A percentile compares a stretch with the other conserved stretches of the same genome.
phyloP scores from a whole-genome alignment of 1,140 invertebrate genomes.

The Cotesia glomerata region DNA sequence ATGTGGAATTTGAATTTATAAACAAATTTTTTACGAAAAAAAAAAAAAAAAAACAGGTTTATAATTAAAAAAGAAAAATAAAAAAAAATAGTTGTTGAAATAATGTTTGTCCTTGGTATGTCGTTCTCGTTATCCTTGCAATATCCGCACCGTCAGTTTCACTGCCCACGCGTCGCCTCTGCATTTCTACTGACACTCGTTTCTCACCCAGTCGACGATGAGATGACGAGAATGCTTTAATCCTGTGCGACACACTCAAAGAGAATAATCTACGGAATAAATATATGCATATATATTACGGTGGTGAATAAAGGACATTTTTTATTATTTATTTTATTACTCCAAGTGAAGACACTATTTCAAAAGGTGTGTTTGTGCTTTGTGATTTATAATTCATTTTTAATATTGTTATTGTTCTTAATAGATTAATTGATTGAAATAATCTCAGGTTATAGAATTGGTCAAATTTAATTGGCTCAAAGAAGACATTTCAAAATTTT shows the following conservation, averaged over 20 bases:
- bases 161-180: constrained; percentile 23
- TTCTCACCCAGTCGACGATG: neutral
- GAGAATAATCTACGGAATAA: too few relatives aligned
- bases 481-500: too few relatives aligned
- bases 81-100: neutral
- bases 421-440: too few relatives aligned
- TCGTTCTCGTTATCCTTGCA: constrained; percentile 12
- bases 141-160: constrained; percentile 11
- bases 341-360: too few relatives aligned
- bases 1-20: too few relatives aligned
- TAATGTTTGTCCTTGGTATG: constrained; percentile 13
- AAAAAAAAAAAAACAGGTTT: neutral
- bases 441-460: too few relatives aligned
- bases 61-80: neutral
- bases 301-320: too few relatives aligned
- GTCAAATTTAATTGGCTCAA: too few relatives aligned
- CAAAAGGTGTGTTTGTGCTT: too few relatives aligned
- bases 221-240: neutral
- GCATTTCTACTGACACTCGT: neutral
- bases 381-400: neutral
- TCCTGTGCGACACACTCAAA: neutral
- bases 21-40: too few relatives aligned
- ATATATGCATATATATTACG: too few relatives aligned
- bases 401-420: neutral
- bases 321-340: too few relatives aligned